Percentiles rank a stretch among this genome's conserved stretches.
These are phyloP conservation scores for Cochlearius cochlearius DNA, from an alignment of 2,113 vertebrate species.

Conservation along the genomic window DNA sequence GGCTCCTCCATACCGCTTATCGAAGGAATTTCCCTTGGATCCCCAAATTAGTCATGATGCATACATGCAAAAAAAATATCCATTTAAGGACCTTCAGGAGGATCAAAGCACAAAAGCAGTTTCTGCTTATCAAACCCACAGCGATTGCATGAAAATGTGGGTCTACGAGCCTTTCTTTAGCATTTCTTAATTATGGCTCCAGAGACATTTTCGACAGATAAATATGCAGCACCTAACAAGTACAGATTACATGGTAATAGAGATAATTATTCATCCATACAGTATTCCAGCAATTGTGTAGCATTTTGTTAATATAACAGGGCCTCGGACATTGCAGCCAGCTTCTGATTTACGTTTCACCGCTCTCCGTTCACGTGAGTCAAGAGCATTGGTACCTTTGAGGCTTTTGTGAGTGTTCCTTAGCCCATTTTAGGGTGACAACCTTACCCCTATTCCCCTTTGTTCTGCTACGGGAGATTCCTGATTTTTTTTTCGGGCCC, in stretches of 20 bases:
- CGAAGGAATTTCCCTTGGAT: slow-evolving; percentile 15
- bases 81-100: not conserved
- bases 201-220: not conserved
- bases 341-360: not conserved
- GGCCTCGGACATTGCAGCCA: not conserved
- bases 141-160: not conserved
- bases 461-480: not conserved
- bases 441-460: not conserved
- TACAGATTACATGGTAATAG: not conserved
- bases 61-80: not conserved
- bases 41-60: not conserved
- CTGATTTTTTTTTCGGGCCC: too few species aligned
- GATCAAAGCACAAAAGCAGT: not conserved
- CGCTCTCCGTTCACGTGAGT: not conserved
- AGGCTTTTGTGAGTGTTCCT: not conserved
- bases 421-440: not conserved
- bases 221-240: not conserved
- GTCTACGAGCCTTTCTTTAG: not conserved
- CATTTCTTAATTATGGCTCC: not conserved
- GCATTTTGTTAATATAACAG: not conserved
- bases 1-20: not conserved
- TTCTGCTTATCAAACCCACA: not conserved
- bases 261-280: not conserved
- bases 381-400: not conserved
- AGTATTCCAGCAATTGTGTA: not conserved